Percentiles rank a stretch among this genome's conserved stretches.
Conservation (phyloP, 2,113 vertebrate species). For the Todiramphus saurophagus region DNA sequence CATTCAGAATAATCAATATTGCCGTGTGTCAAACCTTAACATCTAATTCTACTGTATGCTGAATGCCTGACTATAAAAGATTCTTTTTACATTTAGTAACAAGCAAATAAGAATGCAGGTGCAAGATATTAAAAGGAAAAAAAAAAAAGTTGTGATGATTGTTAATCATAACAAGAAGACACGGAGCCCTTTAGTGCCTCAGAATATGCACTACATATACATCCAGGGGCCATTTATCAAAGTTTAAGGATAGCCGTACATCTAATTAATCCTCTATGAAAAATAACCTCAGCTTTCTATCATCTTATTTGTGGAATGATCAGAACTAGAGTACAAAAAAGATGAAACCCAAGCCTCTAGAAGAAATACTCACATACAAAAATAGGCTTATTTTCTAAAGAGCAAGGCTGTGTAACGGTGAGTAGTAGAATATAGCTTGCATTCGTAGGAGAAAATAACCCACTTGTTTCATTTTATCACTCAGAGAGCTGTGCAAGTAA, state of each 20-base stretch:
- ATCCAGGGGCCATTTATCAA: conserved; percentile 9
- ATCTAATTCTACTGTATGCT: conserved; percentile 7
- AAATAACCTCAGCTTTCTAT: conserved; percentile 37
- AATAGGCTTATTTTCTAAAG: conserved; percentile 60
- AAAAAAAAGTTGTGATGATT: neutral
- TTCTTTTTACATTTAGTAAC: conserved; percentile 18
- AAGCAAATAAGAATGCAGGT: conserved; percentile 18
- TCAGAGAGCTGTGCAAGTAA: conserved; percentile 17
- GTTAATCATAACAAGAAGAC: neutral
- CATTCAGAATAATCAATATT: conserved; percentile 74
- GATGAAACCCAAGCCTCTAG: conserved; percentile 25
- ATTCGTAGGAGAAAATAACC: conserved; percentile 43
- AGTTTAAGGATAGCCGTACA: conserved; percentile 1
- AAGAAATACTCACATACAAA: conserved; percentile 49
- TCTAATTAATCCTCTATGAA: conserved; percentile 24
- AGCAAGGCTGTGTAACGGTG: conserved; percentile 23
- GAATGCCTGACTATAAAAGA: conserved; percentile 34
- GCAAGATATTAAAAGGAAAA: neutral
- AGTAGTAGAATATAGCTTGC: conserved; percentile 21
- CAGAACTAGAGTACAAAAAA: conserved; percentile 37
- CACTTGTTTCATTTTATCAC: neutral
- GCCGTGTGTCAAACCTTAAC: conserved; percentile 58
- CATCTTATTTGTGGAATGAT: conserved; percentile 40
- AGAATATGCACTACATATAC: neutral
- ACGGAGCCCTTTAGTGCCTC: neutral